Evolutionary conservation across 2,113 vertebrate species (phyloP).

Genomic region (Xenotilapia caudafasciata): DNA sequence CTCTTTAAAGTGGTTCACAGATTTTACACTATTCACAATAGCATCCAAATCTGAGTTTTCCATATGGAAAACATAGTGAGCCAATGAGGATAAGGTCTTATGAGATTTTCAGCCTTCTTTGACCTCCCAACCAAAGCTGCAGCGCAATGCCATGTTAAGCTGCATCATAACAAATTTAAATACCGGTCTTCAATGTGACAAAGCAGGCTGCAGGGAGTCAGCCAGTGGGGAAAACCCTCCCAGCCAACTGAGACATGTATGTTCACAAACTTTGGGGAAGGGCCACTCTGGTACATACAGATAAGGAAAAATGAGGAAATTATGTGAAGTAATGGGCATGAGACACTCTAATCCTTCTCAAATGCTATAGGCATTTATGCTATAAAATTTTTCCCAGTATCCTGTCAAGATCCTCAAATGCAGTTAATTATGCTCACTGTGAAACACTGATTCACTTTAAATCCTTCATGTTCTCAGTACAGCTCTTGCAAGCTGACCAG

Average conservation of each 20-base stretch:
- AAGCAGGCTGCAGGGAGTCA: not conserved
- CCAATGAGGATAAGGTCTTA: not conserved
- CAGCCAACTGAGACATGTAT: conserved; percentile 10
- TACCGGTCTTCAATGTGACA: not conserved
- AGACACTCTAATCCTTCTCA: conserved; percentile 32
- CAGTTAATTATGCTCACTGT: conserved; percentile 47
- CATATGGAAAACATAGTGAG: not conserved
- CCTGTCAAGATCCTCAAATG: conserved; percentile 43
- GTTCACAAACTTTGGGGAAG: not conserved
- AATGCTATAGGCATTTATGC: conserved; percentile 8
- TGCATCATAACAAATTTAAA: conserved; percentile 25
- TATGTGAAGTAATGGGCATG: conserved; percentile 29
- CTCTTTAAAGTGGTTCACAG: not conserved
- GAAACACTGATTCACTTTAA: conserved; percentile 50
- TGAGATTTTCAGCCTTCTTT: not conserved
- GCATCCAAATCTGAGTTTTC: not conserved
- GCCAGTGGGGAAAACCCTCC: conserved; percentile 14
- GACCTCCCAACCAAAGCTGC: not conserved
- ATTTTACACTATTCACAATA: not conserved
- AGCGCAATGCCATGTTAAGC: not conserved
- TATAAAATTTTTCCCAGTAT: conserved; percentile 21
- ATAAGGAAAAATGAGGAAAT: conserved; percentile 38
- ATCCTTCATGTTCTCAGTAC: conserved; percentile 21
- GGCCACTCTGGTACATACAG: conserved; percentile 16
- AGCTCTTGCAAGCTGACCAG: conserved; percentile 44